Evolutionary conservation across 2,797 vertebrate species (phyloP).

Genomic region (Pseudochromis fuscus): DNA sequence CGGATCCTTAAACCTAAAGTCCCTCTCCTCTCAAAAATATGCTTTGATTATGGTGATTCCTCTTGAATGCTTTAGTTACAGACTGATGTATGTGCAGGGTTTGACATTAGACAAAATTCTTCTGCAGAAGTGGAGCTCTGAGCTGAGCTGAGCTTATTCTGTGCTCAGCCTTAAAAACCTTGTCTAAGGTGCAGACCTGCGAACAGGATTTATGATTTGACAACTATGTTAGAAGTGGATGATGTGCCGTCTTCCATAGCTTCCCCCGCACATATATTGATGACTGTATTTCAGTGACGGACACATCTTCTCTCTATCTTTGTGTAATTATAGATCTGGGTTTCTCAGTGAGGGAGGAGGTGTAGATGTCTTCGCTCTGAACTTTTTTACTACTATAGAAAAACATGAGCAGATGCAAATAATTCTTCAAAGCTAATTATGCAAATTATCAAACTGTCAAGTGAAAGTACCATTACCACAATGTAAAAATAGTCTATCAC

Average conservation of each 20-base stretch:
- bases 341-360: not conserved
- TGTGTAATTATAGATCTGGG: not conserved
- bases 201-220: not conserved
- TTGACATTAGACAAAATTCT: constrained; percentile 19
- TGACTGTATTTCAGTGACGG: not conserved
- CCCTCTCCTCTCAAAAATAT: constrained; percentile 1
- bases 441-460: too few relatives aligned
- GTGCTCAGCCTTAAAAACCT: not conserved
- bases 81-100: constrained; percentile 6
- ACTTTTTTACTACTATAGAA: constrained; percentile 10
- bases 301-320: constrained; percentile 3
- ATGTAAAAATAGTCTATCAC: not conserved
- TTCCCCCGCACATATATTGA: not conserved
- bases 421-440: not conserved
- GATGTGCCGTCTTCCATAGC: not conserved
- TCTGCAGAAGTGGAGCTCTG: constrained; percentile 22
- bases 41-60: constrained; percentile 19
- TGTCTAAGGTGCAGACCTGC: too few relatives aligned
- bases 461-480: not conserved
- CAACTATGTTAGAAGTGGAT: not conserved
- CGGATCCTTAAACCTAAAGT: constrained; percentile 7
- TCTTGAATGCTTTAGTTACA: not conserved
- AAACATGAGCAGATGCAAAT: constrained; percentile 8
- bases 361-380: not conserved
- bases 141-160: not conserved